A percentile compares a stretch with the other conserved stretches of the same genome.
These are phyloP conservation scores for Pristis pectinata DNA, from an alignment of 2,797 vertebrate species.

Conservation along the genomic window DNA sequence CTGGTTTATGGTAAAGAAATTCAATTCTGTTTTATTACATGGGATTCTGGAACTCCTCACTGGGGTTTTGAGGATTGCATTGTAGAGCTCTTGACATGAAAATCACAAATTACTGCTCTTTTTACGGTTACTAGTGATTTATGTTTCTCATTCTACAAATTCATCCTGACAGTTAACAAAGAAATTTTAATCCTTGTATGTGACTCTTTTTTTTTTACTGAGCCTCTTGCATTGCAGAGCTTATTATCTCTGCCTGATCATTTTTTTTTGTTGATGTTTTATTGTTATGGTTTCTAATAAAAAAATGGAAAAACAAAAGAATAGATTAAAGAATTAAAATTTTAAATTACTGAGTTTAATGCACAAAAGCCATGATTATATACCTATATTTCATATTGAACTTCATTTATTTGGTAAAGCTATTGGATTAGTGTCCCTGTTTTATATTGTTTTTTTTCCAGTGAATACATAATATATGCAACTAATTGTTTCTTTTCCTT, in stretches of 20 bases:
- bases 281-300: background rate
- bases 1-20: background rate
- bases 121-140: background rate
- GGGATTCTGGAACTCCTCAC: background rate
- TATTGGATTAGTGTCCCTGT: background rate
- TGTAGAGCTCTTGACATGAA: background rate
- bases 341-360: background rate
- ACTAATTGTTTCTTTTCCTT: constrained; percentile 3
- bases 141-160: background rate
- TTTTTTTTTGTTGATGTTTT: background rate
- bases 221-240: background rate
- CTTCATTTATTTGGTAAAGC: background rate
- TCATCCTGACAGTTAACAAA: background rate
- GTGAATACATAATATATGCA: background rate
- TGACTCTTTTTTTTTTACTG: background rate
- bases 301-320: background rate
- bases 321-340: background rate
- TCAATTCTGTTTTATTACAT: background rate
- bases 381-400: background rate
- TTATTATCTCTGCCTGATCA: background rate
- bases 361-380: too few relatives aligned
- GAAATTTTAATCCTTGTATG: background rate
- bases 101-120: background rate
- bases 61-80: constrained; percentile 17
- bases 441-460: background rate